These are phyloP conservation scores for Eupithecia subumbrata DNA, from an alignment of 2,888 invertebrate species.

Conservation along the genomic window DNA sequence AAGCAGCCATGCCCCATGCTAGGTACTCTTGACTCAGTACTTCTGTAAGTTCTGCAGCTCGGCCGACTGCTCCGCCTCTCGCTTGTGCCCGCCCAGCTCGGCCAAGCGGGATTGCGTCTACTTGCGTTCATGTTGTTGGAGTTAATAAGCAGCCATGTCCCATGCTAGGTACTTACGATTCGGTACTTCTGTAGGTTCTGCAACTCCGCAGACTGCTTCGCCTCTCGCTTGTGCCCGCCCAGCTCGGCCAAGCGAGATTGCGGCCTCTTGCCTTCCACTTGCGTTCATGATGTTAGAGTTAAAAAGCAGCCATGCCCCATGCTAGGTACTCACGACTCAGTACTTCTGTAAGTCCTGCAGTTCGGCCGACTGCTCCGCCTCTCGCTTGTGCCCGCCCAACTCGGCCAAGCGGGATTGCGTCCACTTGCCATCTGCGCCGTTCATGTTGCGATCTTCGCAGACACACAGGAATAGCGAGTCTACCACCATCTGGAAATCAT, in stretches of 20 bases:
- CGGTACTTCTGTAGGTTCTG: constrained; percentile 74
- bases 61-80: constrained; percentile 45
- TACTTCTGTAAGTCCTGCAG: constrained; percentile 73
- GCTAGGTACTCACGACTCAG: constrained; percentile 49
- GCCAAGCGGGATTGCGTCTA: constrained; percentile 85
- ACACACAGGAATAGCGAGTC: constrained; percentile 97
- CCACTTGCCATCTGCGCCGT: constrained; percentile 88
- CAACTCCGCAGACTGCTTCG: constrained; percentile 55
- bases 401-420: constrained; percentile 84
- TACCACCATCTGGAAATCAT: constrained; percentile 90
- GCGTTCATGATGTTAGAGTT: constrained; percentile 82
- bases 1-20: constrained; percentile 30
- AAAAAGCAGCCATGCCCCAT: constrained; percentile 27
- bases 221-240: constrained; percentile 67
- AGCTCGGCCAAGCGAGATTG: constrained; percentile 84
- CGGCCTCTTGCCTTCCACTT: constrained; percentile 87
- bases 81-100: constrained; percentile 78
- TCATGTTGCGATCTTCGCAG: constrained; percentile 95
- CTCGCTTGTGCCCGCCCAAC: constrained; percentile 73
- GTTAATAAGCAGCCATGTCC: constrained; percentile 16
- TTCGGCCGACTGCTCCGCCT: constrained; percentile 53
- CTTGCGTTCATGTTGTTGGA: constrained; percentile 87
- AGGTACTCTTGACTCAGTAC: constrained; percentile 59
- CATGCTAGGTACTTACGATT: constrained; percentile 41
- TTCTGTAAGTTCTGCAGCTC: constrained; percentile 71